Evolutionary conservation across 2,113 vertebrate genomes (phyloP), one percentile per base, ranked within the genome.

Genomic region (Corythornis cristatus): DNA sequence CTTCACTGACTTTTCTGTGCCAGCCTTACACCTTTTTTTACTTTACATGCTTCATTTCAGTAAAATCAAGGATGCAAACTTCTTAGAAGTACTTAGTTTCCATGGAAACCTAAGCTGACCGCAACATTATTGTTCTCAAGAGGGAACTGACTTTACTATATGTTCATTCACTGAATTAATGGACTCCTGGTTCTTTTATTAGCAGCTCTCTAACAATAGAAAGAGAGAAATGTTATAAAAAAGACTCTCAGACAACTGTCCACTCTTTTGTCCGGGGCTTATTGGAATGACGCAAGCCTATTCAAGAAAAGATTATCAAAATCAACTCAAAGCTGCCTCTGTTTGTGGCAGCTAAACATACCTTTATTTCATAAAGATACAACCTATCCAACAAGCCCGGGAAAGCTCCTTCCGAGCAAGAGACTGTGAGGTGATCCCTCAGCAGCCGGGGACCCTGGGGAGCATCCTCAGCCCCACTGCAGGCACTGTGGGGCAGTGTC

Each of bases 111-210:
- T 94, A 93, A 97, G 97, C 97, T 98, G 97, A 98, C 98, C 98
- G 97, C 97, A 96, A 97, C 97, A 97, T 98, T 98, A 98, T 98
- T 98, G 98, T 98, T 97, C 97, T 97, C 98, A 89, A 97, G 98
- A 98, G 97, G 97, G 97, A 97, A 97, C 98, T 98, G 97, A 98
- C 98, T 98, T 98, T 97, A 96, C 98, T 97, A 97, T 98, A 97
- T 98, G 97, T 98, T 98, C 98, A 98, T 98, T 98, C 98, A 98
- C 97, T 98, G 98, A 98, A 98, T 98, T 99, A 98, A 99, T 98
- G 97, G 98, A 99, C 98, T 98, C 97, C 98, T 95, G 96, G 97
- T 97, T 96, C 97, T 97, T 98, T 98, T 98, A 97, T 98, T 97
- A 98, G 97, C 96, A 93, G 88, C 96, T 79, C 90, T 64, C 82